Evolutionary conservation across 2,797 vertebrate species (phyloP), one percentile per base, ranked within the genome.

Genomic region (Glyptemys insculpta): DNA sequence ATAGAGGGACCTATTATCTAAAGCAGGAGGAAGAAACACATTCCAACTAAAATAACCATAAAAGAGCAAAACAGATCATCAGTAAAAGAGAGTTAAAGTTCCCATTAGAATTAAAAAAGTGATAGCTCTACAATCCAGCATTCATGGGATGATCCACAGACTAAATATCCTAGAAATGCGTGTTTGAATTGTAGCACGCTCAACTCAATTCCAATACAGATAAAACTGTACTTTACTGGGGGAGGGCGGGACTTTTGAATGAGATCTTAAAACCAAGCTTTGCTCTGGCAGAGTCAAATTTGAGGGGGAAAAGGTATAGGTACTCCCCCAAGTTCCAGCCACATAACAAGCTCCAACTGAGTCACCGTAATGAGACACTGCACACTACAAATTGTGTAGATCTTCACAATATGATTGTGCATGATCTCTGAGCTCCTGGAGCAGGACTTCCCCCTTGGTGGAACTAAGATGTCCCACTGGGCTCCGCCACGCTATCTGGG

Each of bases 1-100:
- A 34, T 5, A 84, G 31, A 25, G 85, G 4, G 18, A 31, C 54
- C 37, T 8, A 72, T 80, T 21, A 86, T 41, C 31, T 84, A 65
- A 50, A 92, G 87, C 29, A 92, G 78, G 50, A 53, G 12, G 21
- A 87, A 4, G 41, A 95, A 90, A 87, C 34, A 78, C 1, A 0
- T 50, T 94, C 91, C 57, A 54, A 27, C 49, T n/a, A 80, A 96
- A 96, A 82, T 79, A 23, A 27, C 54, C 72, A 52, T 27, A 21
- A 87, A 41, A 92, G 90, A 37, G 25, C 37, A 5, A 47, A 74
- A 34, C 0, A 0, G 47, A 56, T 29, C 72, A 19, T 83, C 79
- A 81, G 8, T 47, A 37, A 12, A 41, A 80, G 44, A 49, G 15
- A 86, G 3, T 65, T 91, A 87, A 62, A 7, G n/a, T 68, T 72